A percentile compares a stretch with the other conserved stretches of the same genome.
Conservation (phyloP, 2,113 vertebrate species). For the Phrynosoma blainvillii region DNA sequence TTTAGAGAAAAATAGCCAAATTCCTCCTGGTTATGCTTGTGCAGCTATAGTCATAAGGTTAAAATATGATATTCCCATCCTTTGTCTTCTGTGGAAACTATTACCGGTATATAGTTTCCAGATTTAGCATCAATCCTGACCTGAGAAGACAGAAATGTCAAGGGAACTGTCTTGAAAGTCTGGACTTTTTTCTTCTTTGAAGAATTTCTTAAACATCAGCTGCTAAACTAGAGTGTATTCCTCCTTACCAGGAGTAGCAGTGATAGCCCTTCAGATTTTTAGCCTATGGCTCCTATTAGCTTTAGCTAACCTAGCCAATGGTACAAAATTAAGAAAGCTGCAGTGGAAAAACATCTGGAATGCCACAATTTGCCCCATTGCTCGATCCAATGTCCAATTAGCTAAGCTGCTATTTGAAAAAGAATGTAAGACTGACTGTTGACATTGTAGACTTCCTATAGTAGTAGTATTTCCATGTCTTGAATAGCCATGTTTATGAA, state of each 20-base stretch:
- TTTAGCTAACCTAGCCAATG: too few relatives aligned
- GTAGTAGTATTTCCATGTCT: too few relatives aligned
- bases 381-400: not conserved
- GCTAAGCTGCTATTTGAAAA: not conserved
- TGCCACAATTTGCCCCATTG: not conserved
- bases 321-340: not conserved
- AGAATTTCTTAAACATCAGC: not conserved
- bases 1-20: not conserved
- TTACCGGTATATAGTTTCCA: slow-evolving; percentile 6
- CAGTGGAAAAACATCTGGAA: not conserved
- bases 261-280: too few relatives aligned
- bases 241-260: too few relatives aligned
- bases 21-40: not conserved
- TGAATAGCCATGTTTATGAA: too few relatives aligned
- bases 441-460: not conserved
- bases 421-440: not conserved
- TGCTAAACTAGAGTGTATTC: not conserved
- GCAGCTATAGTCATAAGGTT: slow-evolving; percentile 22
- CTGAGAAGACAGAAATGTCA: slow-evolving; percentile 3
- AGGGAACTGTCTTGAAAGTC: not conserved
- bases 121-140: not conserved
- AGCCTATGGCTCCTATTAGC: too few relatives aligned
- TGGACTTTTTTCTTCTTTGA: not conserved
- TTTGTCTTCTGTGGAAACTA: slow-evolving; percentile 17
- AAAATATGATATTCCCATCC: not conserved